Conservation (phyloP, 2,797 vertebrate species). For the Acanthurus lineatus region DNA sequence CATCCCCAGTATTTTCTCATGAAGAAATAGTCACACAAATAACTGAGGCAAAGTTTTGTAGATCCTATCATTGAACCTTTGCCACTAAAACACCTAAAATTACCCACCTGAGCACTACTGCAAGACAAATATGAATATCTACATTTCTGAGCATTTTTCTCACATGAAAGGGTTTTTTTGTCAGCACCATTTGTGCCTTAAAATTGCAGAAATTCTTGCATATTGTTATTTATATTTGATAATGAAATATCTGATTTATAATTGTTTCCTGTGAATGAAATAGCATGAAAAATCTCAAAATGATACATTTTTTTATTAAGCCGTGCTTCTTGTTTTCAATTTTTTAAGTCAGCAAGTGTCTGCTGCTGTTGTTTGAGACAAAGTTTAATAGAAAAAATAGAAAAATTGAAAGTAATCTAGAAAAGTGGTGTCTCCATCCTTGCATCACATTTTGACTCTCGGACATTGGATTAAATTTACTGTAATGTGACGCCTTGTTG, state of each 20-base stretch:
- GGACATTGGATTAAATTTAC: background rate
- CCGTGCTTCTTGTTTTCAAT: background rate
- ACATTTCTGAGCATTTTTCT: background rate
- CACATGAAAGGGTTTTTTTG: background rate
- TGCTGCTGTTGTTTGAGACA: background rate
- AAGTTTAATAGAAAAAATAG: background rate
- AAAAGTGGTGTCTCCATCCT: background rate
- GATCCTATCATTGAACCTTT: slow-evolving; percentile 2
- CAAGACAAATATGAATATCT: background rate
- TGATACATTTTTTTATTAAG: background rate
- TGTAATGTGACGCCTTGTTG: slow-evolving; percentile 1
- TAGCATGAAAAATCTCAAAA: background rate
- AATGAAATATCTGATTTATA: background rate
- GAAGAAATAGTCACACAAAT: background rate
- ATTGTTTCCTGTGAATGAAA: background rate
- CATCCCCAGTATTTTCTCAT: slow-evolving; percentile 3
- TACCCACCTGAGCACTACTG: background rate
- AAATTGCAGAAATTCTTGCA: background rate
- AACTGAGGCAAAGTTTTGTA: slow-evolving; percentile 6
- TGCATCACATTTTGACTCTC: background rate
- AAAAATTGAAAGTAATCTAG: no score
- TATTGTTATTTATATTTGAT: background rate
- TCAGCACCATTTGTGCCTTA: background rate
- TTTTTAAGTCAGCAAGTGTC: background rate
- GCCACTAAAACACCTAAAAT: background rate